These are phyloP conservation scores for Pongo pygmaeus DNA, from an alignment of 2,113 vertebrate genomes.

Conservation along the genomic window DNA sequence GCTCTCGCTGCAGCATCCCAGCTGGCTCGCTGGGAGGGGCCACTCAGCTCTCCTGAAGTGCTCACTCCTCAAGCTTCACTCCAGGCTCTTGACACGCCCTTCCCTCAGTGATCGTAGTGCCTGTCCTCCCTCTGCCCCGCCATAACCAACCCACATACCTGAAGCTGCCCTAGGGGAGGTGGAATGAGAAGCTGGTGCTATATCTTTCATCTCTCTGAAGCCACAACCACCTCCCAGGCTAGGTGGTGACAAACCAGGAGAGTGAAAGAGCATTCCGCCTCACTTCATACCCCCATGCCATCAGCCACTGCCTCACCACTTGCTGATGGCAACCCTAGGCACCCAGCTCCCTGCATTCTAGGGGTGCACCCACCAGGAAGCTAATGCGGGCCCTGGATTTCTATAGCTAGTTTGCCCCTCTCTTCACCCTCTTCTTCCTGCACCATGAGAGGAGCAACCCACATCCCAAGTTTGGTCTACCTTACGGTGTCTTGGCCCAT, in stretches of 20 bases:
- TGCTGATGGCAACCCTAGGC: neutral
- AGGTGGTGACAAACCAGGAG: neutral
- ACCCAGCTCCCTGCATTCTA: neutral
- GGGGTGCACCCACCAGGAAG: neutral
- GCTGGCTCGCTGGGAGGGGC: neutral
- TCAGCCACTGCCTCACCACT: neutral
- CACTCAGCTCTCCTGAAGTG: neutral
- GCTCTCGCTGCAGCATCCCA: neutral
- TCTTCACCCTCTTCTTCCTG: neutral
- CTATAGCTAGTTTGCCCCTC: neutral
- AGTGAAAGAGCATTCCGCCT: neutral
- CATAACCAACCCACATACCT: neutral
- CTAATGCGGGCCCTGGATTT: neutral
- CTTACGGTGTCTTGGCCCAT: neutral
- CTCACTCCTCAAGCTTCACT: neutral
- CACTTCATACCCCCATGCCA: neutral
- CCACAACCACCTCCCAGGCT: neutral
- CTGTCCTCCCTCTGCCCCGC: neutral
- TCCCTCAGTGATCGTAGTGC: neutral
- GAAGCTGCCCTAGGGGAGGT: neutral
- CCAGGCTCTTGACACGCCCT: neutral
- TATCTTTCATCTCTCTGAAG: neutral
- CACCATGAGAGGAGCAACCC: neutral
- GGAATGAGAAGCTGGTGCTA: neutral
- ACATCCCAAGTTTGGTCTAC: neutral